phyloP scores from a whole-genome alignment of 2,113 vertebrate species.

The Saimiri boliviensis region DNA sequence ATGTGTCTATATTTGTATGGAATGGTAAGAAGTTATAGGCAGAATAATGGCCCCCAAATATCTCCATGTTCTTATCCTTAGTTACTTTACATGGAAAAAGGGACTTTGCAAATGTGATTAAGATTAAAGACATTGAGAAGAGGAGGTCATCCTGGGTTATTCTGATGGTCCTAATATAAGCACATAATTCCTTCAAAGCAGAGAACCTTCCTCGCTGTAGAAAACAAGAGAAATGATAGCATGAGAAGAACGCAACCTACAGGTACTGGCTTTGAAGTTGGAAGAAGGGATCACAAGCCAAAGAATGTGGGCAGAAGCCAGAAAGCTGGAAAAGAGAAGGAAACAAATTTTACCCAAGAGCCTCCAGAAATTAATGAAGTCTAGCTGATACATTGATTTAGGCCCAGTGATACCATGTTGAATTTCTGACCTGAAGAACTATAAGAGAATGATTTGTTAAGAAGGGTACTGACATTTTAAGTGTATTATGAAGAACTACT shows the following conservation, averaged over 20 bases:
- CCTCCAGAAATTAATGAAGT: background rate
- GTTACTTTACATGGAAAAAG: background rate
- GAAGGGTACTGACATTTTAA: background rate
- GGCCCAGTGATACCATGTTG: background rate
- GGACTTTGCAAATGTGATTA: background rate
- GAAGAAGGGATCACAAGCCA: background rate
- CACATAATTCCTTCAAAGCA: background rate
- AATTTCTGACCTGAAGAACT: background rate
- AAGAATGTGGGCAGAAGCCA: background rate
- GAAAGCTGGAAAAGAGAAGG: background rate
- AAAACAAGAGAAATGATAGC: background rate
- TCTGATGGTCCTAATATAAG: background rate
- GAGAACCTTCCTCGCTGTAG: background rate
- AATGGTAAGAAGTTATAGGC: background rate
- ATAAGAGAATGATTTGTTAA: background rate
- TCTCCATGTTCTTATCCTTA: background rate
- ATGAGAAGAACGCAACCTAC: background rate
- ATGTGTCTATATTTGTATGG: background rate
- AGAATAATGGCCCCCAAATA: background rate
- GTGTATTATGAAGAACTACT: background rate
- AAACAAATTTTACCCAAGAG: background rate
- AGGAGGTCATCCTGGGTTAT: background rate
- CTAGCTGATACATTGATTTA: background rate
- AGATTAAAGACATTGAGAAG: background rate
- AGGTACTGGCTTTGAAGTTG: background rate